Evolutionary conservation across 2,888 invertebrate genomes (phyloP).

Genomic region (Scaptomyza flava): DNA sequence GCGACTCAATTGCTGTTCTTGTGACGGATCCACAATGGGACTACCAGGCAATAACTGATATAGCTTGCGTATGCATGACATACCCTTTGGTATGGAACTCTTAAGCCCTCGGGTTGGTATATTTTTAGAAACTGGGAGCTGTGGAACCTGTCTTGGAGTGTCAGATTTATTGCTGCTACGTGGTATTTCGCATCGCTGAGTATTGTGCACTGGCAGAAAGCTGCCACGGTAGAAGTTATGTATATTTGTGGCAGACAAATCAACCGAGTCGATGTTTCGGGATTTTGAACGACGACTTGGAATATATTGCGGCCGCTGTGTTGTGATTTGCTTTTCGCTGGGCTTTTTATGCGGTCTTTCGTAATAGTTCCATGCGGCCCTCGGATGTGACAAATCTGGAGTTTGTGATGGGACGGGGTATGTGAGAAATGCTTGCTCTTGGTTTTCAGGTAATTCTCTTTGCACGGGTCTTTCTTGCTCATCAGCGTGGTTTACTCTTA

Average conservation of each 20-base stretch:
- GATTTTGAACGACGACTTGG: background rate
- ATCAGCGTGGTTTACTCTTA: background rate
- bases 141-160: background rate
- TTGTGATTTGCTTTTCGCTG: background rate
- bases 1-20: background rate
- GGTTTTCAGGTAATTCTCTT: background rate
- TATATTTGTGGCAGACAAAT: background rate
- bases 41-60: background rate
- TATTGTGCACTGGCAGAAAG: conserved; percentile 36
- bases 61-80: background rate
- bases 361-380: background rate
- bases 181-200: background rate
- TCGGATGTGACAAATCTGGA: background rate
- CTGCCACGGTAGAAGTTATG: conserved; percentile 43
- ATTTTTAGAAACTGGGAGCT: background rate
- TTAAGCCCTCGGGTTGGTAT: accelerated
- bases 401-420: background rate
- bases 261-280: background rate
- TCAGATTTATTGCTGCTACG: background rate
- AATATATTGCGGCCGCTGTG: background rate
- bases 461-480: background rate
- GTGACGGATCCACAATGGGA: background rate
- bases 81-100: background rate
- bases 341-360: background rate
- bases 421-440: background rate